Conservation (phyloP, 2,113 vertebrate genomes). For the Silurus meridionalis region DNA sequence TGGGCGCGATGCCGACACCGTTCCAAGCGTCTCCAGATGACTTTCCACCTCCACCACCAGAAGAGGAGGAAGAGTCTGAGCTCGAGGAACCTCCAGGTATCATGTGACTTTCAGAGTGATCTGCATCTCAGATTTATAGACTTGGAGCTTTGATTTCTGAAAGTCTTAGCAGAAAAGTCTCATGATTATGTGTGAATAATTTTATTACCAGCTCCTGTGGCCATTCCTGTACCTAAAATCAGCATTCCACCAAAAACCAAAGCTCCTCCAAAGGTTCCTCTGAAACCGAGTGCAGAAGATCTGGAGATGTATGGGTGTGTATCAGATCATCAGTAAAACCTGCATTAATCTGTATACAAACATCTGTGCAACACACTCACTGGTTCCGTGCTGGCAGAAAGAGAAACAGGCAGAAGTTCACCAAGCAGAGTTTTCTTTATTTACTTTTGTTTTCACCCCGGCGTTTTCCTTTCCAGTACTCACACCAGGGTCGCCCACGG, state of each 20-base stretch:
- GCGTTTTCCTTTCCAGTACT: too few species aligned
- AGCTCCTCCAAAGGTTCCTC: slow-evolving; percentile 71
- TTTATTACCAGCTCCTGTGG: slow-evolving; percentile 40
- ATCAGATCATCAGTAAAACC: not conserved
- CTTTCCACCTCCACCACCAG: slow-evolving; percentile 46
- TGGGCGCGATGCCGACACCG: slow-evolving; percentile 88
- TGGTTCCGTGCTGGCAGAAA: too few species aligned
- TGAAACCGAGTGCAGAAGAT: slow-evolving; percentile 86
- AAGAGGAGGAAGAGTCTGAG: slow-evolving; percentile 70
- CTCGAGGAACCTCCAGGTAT: slow-evolving; percentile 74
- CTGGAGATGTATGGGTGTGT: slow-evolving; percentile 89
- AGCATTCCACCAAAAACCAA: slow-evolving; percentile 61
- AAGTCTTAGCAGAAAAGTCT: not conserved
- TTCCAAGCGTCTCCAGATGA: slow-evolving; percentile 75
- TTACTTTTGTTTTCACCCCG: too few species aligned
- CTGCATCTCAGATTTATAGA: not conserved
- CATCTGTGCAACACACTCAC: too few species aligned
- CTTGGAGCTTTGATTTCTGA: not conserved
- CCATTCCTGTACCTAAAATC: slow-evolving; percentile 40
- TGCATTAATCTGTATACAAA: not conserved
- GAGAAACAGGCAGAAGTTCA: too few species aligned
- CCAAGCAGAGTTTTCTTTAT: too few species aligned
- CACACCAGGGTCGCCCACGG: too few species aligned
- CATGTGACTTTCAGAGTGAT: not conserved
- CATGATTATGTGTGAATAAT: not conserved